phyloP scores from a whole-genome alignment of 1,140 invertebrate species.

The Drosophila kurseongensis region DNA sequence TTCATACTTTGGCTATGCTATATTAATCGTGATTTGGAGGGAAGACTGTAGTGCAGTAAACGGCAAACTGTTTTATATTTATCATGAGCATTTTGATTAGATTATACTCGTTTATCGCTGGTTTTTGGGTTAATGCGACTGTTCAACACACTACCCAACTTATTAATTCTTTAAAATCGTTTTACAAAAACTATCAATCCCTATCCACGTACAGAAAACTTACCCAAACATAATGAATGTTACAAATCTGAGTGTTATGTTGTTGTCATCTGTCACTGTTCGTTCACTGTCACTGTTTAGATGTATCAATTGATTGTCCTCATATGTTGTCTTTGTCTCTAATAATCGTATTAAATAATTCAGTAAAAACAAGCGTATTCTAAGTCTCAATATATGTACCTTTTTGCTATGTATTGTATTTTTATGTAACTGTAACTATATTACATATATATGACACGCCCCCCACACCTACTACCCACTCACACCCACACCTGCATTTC shows the following conservation, averaged over 20 bases:
- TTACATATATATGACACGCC: conserved; percentile 22
- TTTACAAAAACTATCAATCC: conserved; percentile 6
- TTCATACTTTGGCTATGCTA: conserved; percentile 8
- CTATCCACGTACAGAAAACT: not conserved
- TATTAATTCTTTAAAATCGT: not conserved
- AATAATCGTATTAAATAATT: conserved; percentile 30
- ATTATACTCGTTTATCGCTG: conserved; percentile 22
- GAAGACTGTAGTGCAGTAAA: conserved; percentile 34
- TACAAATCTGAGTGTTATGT: conserved; percentile 68
- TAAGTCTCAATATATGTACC: conserved; percentile 69
- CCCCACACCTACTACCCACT: conserved; percentile 14
- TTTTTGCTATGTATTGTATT: conserved; percentile 72
- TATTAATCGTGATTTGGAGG: conserved; percentile 18
- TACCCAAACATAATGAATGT: conserved; percentile 35
- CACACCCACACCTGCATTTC: conserved; percentile 30
- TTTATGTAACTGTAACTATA: conserved; percentile 55
- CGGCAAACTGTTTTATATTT: conserved; percentile 13
- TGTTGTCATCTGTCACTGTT: conserved; percentile 68
- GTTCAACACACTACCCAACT: not conserved
- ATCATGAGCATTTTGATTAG: conserved; percentile 17
- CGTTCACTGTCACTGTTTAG: conserved; percentile 58
- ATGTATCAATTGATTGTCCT: conserved; percentile 51
- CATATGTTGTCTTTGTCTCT: conserved; percentile 57
- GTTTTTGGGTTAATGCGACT: conserved; percentile 12
- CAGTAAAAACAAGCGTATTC: conserved; percentile 28